Evolutionary conservation across 2,113 vertebrate species (phyloP).

Genomic region (Heterochromis multidens): DNA sequence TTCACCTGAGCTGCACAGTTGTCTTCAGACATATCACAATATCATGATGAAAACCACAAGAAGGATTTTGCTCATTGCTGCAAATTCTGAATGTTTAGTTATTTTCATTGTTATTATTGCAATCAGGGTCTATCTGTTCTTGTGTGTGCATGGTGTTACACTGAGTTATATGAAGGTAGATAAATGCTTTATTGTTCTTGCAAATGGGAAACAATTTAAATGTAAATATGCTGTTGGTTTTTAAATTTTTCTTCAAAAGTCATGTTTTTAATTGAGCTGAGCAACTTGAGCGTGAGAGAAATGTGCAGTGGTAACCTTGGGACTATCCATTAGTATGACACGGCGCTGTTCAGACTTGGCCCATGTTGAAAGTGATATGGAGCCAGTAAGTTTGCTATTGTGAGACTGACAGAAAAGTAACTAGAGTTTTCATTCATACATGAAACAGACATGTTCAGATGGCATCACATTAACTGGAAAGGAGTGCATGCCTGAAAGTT

Average conservation of each 20-base stretch:
- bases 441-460: not conserved
- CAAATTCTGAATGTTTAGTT: not conserved
- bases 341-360: not conserved
- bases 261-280: not conserved
- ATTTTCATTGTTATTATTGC: not conserved
- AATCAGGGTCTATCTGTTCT: accelerated
- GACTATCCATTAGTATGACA: not conserved
- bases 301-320: not conserved
- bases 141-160: not conserved
- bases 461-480: too few relatives aligned
- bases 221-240: not conserved
- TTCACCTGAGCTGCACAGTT: not conserved
- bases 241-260: not conserved
- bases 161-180: not conserved
- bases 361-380: not conserved
- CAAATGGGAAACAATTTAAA: not conserved
- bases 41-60: too few relatives aligned
- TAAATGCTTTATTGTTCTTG: not conserved
- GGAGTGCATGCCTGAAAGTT: too few relatives aligned
- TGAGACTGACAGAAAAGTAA: not conserved
- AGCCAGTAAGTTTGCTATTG: not conserved
- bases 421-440: not conserved
- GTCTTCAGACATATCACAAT: not conserved
- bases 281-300: not conserved
- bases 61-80: too few relatives aligned